Evolutionary conservation across 92 coral and sea anemone species (phyloP), one percentile per base, ranked within the genome.

Genomic region (Actinostola sp.): DNA sequence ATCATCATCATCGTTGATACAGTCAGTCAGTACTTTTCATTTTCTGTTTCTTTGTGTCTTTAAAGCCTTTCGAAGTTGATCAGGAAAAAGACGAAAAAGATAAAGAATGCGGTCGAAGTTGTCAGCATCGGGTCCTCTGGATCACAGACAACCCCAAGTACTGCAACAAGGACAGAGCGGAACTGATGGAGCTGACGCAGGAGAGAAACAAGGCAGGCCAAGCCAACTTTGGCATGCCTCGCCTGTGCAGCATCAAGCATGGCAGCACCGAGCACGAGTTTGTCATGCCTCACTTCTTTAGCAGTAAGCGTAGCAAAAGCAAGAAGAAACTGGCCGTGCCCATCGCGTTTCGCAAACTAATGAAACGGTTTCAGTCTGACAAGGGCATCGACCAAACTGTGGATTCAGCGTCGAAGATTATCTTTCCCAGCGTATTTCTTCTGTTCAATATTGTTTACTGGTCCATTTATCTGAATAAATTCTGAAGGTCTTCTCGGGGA

Each of bases 381-480:
- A 29, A 73, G 32, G 70, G 60, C 1, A 73, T 59, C 39, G 79
- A 60, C n/a, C 33, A 31, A 5, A 30, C 13, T 1, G 69, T 73
- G 2, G 79, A 73, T 49, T 38, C 46, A 0, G 46, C 56, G 8
- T 49, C 70, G 2, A 73, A 60, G 50, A 12, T 26, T n/a, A 8
- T 61, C 12, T 73, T 73, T 17, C 79, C 79, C 0, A 8, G 45
- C 6, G 50, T 61, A 14, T 73, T 73, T n/a, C 59, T 73, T 29
- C 9, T 44, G n/a, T 73, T 59, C 26, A 73, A 73, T 29, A 46
- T 48, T 61, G 67, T 60, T 1, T 73, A 73, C 55, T 73, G 79
- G 79, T 9, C 66, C 3, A 15, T 61, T 17, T 73, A 60, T 34
- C 50, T 73, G 3, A 73, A 45, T n/a, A n/a, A 41, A 15, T 30